Percentiles rank a stretch among this genome's conserved stretches.
Evolutionary conservation across 2,888 invertebrate genomes (phyloP).

Genomic region (Monochamus alternatus): DNA sequence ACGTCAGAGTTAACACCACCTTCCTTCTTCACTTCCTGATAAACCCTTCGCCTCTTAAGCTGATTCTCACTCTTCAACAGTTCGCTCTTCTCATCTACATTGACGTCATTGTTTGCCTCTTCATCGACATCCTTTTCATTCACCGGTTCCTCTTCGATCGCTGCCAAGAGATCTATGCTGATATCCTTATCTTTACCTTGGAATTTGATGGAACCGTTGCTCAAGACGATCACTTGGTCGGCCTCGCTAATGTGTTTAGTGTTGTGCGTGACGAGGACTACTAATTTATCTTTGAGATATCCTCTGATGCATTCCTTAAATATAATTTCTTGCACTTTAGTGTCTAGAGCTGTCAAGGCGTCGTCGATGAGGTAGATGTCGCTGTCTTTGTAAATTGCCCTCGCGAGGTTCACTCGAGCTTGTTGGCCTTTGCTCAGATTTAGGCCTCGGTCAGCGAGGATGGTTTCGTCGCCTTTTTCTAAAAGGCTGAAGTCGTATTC

Average conservation of each 20-base stretch:
- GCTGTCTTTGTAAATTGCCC: slow-evolving; percentile 83
- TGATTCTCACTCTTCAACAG: slow-evolving; percentile 59
- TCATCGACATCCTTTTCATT: slow-evolving; percentile 32
- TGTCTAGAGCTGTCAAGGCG: slow-evolving; percentile 85
- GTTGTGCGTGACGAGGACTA: slow-evolving; percentile 71
- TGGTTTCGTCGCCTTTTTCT: slow-evolving; percentile 81
- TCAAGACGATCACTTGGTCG: slow-evolving; percentile 71
- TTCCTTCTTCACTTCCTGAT: slow-evolving; percentile 59
- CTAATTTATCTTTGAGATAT: slow-evolving; percentile 58
- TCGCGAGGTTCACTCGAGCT: slow-evolving; percentile 84
- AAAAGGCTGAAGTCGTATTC: slow-evolving; percentile 73
- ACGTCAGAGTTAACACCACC: slow-evolving; percentile 60
- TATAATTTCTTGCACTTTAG: slow-evolving; percentile 80
- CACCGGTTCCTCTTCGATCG: slow-evolving; percentile 42
- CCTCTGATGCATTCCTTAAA: slow-evolving; percentile 76
- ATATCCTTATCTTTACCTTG: slow-evolving; percentile 50
- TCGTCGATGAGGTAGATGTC: slow-evolving; percentile 87
- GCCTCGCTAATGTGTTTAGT: slow-evolving; percentile 57
- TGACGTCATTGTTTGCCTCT: slow-evolving; percentile 31
- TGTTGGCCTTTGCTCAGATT: slow-evolving; percentile 89
- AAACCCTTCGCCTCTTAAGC: slow-evolving; percentile 51
- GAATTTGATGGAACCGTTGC: slow-evolving; percentile 57
- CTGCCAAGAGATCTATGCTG: slow-evolving; percentile 48
- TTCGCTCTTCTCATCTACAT: slow-evolving; percentile 75
- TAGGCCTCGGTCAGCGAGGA: slow-evolving; percentile 86